Evolutionary conservation across 2,113 vertebrate genomes (phyloP).

Genomic region (Myrmophylax atrothorax): DNA sequence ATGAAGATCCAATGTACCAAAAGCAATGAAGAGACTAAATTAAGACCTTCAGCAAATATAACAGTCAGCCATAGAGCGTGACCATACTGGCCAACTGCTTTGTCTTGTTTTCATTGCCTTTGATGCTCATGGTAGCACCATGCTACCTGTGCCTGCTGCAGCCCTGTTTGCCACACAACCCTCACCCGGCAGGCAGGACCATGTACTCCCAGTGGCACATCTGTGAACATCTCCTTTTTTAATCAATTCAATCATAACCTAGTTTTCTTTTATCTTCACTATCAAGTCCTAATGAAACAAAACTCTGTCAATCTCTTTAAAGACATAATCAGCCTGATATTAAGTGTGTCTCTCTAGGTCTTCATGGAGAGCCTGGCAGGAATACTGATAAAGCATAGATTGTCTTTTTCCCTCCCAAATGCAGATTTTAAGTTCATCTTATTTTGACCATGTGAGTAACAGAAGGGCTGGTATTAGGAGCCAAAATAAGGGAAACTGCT

Average conservation of each 20-base stretch:
- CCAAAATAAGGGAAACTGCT: background rate
- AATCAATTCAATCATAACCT: background rate
- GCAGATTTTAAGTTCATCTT: background rate
- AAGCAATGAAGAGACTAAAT: background rate
- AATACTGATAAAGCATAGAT: background rate
- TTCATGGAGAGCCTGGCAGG: background rate
- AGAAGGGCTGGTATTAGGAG: background rate
- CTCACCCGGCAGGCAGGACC: background rate
- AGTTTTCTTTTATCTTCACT: background rate
- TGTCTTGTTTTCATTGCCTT: background rate
- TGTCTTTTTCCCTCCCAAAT: background rate
- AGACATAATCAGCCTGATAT: background rate
- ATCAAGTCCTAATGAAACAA: background rate
- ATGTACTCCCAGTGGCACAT: background rate
- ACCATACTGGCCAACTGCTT: background rate
- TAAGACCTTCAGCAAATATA: background rate
- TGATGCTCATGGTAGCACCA: accelerated
- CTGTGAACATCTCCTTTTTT: background rate
- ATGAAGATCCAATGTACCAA: background rate
- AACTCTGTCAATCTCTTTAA: background rate
- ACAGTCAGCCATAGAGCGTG: background rate
- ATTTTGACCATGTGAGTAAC: background rate
- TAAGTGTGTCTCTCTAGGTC: background rate
- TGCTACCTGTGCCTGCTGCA: background rate
- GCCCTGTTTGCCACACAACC: background rate